Base-by-base conservation (phyloP, 2,797 vertebrate genomes). In the Typhlichthys eigenmanni region DNA sequence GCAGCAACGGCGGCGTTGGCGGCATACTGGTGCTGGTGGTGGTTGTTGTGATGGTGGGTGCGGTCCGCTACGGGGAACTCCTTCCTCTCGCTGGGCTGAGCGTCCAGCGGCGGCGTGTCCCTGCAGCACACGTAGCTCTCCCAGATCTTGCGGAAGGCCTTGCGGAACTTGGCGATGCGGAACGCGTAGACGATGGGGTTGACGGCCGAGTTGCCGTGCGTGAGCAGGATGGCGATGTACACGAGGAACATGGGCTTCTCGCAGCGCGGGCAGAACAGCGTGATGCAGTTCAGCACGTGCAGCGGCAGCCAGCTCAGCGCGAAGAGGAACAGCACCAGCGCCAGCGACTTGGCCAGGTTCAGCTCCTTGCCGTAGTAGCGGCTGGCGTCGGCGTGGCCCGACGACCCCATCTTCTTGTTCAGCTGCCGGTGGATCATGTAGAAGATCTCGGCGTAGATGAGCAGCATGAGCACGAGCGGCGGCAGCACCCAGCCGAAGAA, bases 401-500 rank as follows among this genome's bases (percentile, higher is more conserved):
- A 90, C 0, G 90, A 92, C 51, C 94, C 92, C 75, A 96, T 98
- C 74, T 91, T 92, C 79, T 93, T 96, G 91, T 88, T 95, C 10
- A 99, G 96, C 53, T 98, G 98, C 87, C 92, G 95, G 80, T 97
- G 96, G 85, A 99, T 98, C 86, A 98, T 94, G 87, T 96, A 96
- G 92, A 99, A 99, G 82, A 99, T 97, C 87, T 98, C 96, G 53
- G 92, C 85, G 58, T 99, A 99, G 86, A 99, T 96, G 62, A 95
- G 69, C 59, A 97, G 82, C 96, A 99, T 99, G 71, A 98, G 85
- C 46, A 98, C 47, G 66, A 99, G 90, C 0, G 98, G 96, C 0
- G 96, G 96, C 81, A 99, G 93, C 72, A 99, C 96, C 95, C 97
- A 98, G 11, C 96, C 91, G 0, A 98, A 98, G 81, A 99, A 99